A percentile compares a stretch with the other conserved stretches of the same genome.
Evolutionary conservation across 2,888 invertebrate species (phyloP).

Genomic region (Apoderus coryli): DNA sequence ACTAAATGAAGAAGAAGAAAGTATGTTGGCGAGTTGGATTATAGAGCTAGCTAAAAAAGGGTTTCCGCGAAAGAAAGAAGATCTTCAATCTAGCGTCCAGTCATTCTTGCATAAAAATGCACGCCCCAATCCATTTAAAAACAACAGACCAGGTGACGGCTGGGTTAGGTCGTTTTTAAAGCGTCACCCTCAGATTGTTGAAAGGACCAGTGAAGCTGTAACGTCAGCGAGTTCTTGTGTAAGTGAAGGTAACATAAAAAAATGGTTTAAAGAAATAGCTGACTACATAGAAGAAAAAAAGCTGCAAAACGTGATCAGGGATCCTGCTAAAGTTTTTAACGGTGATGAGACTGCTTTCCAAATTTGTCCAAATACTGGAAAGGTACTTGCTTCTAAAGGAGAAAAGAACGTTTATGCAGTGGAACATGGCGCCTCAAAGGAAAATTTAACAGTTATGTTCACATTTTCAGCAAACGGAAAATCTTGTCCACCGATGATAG

Average conservation of each 20-base stretch:
- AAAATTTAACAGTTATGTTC: conserved; percentile 7
- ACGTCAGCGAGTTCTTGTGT: conserved; percentile 22
- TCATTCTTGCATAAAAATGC: conserved; percentile 14
- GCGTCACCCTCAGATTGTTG: conserved; percentile 18
- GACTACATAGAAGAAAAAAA: conserved; percentile 13
- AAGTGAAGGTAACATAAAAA: conserved; percentile 20
- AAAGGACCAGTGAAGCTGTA: conserved; percentile 18
- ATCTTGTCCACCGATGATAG: conserved; percentile 4
- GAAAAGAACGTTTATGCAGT: conserved; percentile 8
- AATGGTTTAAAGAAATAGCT: conserved; percentile 21
- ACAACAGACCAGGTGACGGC: conserved; percentile 8
- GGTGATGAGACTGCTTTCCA: conserved; percentile 22
- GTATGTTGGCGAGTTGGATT: conserved; percentile 10
- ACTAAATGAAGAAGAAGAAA: conserved; percentile 7
- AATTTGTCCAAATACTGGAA: conserved; percentile 18
- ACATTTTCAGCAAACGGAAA: not conserved
- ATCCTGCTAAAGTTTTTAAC: conserved; percentile 20
- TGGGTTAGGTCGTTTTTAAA: conserved; percentile 20
- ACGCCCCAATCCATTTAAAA: conserved; percentile 13
- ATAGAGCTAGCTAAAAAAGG: conserved; percentile 9
- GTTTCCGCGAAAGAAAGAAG: conserved; percentile 13
- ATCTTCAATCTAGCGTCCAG: conserved; percentile 13
- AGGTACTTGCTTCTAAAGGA: conserved; percentile 18
- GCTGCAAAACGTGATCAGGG: conserved; percentile 14
- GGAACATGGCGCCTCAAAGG: conserved; percentile 4